Conservation (phyloP, 2,888 invertebrate genomes). For the Protophormia terraenovae region DNA sequence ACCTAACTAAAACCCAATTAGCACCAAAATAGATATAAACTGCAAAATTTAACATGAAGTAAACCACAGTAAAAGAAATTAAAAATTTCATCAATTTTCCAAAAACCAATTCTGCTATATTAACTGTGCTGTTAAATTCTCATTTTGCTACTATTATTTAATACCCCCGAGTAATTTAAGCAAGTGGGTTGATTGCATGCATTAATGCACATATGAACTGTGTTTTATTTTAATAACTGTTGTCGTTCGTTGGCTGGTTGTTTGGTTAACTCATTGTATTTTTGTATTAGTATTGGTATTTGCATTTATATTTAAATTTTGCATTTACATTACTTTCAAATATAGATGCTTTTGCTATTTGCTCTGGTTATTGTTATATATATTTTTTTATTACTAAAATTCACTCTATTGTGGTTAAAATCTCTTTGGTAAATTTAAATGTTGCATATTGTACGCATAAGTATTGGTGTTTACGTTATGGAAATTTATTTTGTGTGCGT, state of each 20-base stretch:
- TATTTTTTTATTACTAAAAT: not conserved
- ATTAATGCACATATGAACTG: not conserved
- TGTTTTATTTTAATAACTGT: not conserved
- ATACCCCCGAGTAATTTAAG: not conserved
- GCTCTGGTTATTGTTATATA: not conserved
- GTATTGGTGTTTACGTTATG: not conserved
- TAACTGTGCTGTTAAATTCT: not conserved
- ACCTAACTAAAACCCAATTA: too few species aligned
- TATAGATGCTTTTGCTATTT: not conserved
- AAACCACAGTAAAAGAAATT: too few species aligned
- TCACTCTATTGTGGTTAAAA: not conserved
- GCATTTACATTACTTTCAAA: constrained; percentile 17
- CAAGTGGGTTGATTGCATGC: too few species aligned
- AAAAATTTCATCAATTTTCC: too few species aligned
- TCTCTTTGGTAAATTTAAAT: not conserved
- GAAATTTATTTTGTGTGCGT: constrained; percentile 7
- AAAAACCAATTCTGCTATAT: too few species aligned
- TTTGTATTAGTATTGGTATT: not conserved
- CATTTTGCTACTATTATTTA: not conserved
- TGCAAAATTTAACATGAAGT: too few species aligned
- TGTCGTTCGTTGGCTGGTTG: not conserved
- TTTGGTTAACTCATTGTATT: not conserved
- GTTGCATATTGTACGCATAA: not conserved
- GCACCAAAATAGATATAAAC: too few species aligned
- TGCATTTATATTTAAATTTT: not conserved